phyloP scores from a whole-genome alignment of 2,888 invertebrate genomes.

The Pristionchus maxplancki region DNA sequence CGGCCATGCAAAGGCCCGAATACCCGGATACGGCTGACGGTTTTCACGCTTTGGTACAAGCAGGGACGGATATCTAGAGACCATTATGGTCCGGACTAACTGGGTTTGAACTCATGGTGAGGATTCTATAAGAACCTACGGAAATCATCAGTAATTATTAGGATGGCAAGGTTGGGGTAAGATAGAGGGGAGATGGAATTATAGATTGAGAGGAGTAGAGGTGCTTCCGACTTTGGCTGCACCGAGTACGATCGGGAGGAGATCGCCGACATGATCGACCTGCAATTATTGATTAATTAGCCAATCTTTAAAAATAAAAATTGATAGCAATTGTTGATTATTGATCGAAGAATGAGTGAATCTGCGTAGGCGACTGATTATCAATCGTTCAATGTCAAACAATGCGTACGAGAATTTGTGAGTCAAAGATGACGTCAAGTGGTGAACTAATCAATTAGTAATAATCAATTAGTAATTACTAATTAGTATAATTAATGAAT shows the following conservation, averaged over 20 bases:
- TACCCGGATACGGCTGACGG: constrained; percentile 24
- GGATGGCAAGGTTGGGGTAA: neutral
- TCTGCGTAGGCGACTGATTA: neutral
- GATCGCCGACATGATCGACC: constrained; percentile 66
- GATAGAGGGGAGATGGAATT: neutral
- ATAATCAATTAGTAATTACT: neutral
- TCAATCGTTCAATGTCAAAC: neutral
- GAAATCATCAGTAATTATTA: neutral
- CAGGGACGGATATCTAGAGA: neutral
- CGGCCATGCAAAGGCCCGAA: neutral
- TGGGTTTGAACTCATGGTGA: neutral
- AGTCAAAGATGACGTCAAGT: neutral
- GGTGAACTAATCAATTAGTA: neutral
- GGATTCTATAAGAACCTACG: neutral
- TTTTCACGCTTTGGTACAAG: neutral
- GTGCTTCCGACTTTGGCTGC: constrained; percentile 57
- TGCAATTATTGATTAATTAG: constrained; percentile 45
- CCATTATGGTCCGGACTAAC: constrained; percentile 2
- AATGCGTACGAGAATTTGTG: neutral
- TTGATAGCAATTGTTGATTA: no score
- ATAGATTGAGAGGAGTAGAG: constrained; percentile 21
- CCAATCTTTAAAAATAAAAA: no score
- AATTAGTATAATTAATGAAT: no score
- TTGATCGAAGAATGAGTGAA: no score
- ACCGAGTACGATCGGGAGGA: constrained; percentile 62